Base-by-base conservation (phyloP, 2,888 invertebrate species). In the Orchesella flavescens region DNA sequence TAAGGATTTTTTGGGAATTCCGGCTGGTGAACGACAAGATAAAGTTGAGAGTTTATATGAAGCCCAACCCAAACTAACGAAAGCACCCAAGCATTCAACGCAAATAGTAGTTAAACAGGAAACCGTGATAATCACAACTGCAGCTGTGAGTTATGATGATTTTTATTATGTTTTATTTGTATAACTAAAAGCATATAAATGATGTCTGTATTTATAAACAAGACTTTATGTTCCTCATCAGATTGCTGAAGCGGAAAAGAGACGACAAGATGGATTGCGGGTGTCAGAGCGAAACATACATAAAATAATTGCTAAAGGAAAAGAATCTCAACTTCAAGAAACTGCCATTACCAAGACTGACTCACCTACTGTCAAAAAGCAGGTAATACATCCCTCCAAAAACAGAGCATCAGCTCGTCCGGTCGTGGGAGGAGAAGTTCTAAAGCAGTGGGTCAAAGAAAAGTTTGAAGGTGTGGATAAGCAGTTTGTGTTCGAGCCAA, bases 371-470 rank as follows among this genome's bases (percentile, higher is more conserved):
- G 59, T 43, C 9, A 55, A 49, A 7, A 73, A 74, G 55, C 43
- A 57, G 17, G 46, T 34, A 0, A 13, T 53, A 13, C 68, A 79
- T n/a, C 0, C n/a, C 4, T 4, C 7, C n/a, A 66, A 74, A 46
- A 12, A 1, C 23, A 73, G 61, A n/a, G 75, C 74, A 68, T 75
- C 69, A 43, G n/a, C 57, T 15, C 69, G 79, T 3, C 84, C 84
- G 12, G 57, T 61, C 9, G 59, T 66, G 0, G 84, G 85, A 10
- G 85, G 85, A 4, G 73, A 79, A 34, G 24, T 23, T 4, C 24
- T 87, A 15, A 84, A 85, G 66, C 19, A 69, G 0, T 87, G 87
- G 87, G 80, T 84, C 0, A 71, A 65, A n/a, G 63, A 71, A 0
- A 65, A 74, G 23, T 86, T 84, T 57, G 46, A 74, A 9, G 2